These are phyloP conservation scores for Amazona guildingii DNA, from an alignment of 2,113 vertebrate species.

Conservation along the genomic window DNA sequence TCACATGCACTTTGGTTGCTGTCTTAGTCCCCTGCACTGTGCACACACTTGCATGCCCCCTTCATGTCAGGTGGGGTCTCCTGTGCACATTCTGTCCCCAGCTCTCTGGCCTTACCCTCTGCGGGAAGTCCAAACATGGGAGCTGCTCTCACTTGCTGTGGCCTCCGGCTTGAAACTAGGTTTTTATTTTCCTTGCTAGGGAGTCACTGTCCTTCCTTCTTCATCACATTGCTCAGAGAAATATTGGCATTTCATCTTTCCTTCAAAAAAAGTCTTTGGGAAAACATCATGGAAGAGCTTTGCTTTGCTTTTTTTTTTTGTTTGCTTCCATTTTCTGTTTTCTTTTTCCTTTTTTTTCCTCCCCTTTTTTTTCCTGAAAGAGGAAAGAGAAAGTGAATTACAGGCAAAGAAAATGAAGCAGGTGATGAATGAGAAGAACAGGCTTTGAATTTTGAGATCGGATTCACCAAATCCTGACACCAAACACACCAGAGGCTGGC, in stretches of 20 bases:
- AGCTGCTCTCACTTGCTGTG: not conserved
- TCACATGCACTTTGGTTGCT: not conserved
- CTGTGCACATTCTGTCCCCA: not conserved
- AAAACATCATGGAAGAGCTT: not conserved
- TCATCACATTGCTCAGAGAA: not conserved
- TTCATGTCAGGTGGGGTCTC: not conserved
- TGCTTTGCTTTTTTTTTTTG: not conserved
- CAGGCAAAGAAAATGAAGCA: not conserved
- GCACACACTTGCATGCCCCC: rapidly evolving
- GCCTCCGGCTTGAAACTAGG: not conserved
- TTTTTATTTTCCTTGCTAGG: not conserved
- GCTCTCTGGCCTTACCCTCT: rapidly evolving
- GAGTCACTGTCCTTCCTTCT: not conserved
- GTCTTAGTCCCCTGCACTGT: rapidly evolving
- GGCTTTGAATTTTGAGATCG: constrained; percentile 2
- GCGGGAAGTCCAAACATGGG: not conserved
- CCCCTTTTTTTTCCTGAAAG: not conserved
- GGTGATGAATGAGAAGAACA: constrained; percentile 8
- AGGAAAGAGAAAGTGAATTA: constrained; percentile 13
- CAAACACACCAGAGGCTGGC: rapidly evolving
- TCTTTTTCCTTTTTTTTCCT: not conserved
- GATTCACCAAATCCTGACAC: not conserved
- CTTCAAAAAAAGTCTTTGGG: not conserved
- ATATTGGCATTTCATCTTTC: not conserved
- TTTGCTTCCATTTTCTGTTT: not conserved